Percentiles rank a stretch among this genome's conserved stretches.
Conservation (phyloP, 2,113 vertebrate species). For the Spea multiplicata region DNA sequence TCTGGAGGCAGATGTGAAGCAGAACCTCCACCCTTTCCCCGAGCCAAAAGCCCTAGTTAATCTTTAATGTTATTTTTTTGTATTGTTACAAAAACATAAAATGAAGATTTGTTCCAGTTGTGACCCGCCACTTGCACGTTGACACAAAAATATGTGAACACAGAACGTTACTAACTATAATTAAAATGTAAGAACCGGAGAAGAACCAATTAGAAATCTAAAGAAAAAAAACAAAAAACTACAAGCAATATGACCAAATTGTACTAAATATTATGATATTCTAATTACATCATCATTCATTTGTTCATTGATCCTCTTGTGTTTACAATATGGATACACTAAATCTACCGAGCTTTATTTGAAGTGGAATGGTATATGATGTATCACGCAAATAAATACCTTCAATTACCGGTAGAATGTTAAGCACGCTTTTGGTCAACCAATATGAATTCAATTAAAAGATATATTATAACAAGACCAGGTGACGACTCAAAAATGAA, state of each 20-base stretch:
- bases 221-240: background rate
- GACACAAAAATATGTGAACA: background rate
- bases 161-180: background rate
- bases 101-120: background rate
- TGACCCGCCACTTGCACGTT: background rate
- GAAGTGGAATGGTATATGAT: slow-evolving; percentile 20
- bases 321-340: slow-evolving; percentile 28
- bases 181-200: background rate
- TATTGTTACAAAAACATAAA: too few species aligned
- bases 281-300: slow-evolving; percentile 34
- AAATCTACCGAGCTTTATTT: slow-evolving; percentile 11
- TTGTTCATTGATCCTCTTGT: slow-evolving; percentile 16
- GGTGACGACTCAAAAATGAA: background rate
- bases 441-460: slow-evolving; percentile 39
- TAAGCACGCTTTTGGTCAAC: slow-evolving; percentile 7
- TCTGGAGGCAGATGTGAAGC: too few species aligned
- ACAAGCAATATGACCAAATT: background rate
- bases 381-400: slow-evolving; percentile 25
- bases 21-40: too few species aligned
- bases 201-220: background rate
- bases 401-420: slow-evolving; percentile 8
- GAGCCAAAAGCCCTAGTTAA: too few species aligned
- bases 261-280: slow-evolving; percentile 14
- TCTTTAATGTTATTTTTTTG: too few species aligned
- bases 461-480: slow-evolving; percentile 27